Evolutionary conservation across 2,888 invertebrate species (phyloP).

Genomic region (Petrophora chlorosata): DNA sequence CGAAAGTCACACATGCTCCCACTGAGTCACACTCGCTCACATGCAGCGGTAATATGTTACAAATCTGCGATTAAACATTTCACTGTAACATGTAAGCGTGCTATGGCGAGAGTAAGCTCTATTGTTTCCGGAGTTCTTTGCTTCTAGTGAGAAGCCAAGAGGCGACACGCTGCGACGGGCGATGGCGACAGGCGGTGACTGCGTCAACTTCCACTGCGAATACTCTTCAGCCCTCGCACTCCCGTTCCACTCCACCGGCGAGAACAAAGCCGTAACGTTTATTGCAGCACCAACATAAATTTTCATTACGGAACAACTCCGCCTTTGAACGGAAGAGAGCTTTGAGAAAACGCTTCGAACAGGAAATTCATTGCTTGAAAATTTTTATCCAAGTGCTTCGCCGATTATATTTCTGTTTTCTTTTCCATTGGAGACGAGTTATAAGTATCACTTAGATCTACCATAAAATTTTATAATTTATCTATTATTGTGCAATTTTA

Average conservation of each 20-base stretch:
- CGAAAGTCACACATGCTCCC: no score
- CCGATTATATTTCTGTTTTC: conserved; percentile 28
- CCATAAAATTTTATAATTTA: not conserved
- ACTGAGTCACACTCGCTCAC: no score
- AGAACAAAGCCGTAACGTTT: conserved; percentile 51
- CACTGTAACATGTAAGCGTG: conserved; percentile 41
- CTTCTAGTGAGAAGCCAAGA: conserved; percentile 33
- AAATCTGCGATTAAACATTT: conserved; percentile 37
- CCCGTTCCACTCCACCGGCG: conserved; percentile 28
- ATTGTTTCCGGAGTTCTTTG: conserved; percentile 50
- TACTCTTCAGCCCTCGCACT: not conserved
- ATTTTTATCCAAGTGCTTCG: conserved; percentile 41
- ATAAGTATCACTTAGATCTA: not conserved
- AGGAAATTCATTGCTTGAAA: conserved; percentile 45
- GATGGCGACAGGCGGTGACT: conserved; percentile 2
- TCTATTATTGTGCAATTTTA: not conserved
- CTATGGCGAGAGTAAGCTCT: conserved; percentile 35
- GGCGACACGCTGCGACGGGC: conserved; percentile 12
- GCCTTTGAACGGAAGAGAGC: conserved; percentile 50
- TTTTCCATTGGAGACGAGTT: not conserved
- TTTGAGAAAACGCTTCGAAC: conserved; percentile 43
- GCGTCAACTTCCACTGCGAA: not conserved
- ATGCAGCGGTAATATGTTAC: conserved; percentile 36
- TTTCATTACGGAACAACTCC: conserved; percentile 60
- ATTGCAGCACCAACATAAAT: conserved; percentile 55